Base-by-base conservation (phyloP, 2,113 vertebrate species). In the Seriola rivoliana region DNA sequence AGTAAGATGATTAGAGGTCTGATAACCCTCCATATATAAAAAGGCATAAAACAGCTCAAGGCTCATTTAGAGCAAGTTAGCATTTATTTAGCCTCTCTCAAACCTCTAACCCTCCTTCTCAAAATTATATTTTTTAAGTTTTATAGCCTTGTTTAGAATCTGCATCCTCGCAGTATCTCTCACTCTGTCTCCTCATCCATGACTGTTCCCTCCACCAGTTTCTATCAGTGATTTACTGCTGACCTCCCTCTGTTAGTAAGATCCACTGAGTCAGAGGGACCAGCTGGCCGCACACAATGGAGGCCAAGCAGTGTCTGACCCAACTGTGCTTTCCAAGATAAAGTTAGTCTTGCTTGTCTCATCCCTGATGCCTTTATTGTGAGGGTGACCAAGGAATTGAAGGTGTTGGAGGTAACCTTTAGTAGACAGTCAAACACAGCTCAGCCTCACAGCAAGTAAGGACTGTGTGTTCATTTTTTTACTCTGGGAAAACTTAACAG, bases 1-100 rank as follows among this genome's bases (percentile, higher is more conserved):
- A 65, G 84, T 94, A 93, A 93, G 90, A 80, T 92, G 90, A 93
- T 94, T 93, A 93, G 40, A 83, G 87, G 64, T 88, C 78, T 86
- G 84, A 91, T 90, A 82, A 82, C 62, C 85, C 68, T 75, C 63
- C 66, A 80, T 91, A 86, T 85, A 82, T 79, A 71, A 77, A 60
- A 71, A 55, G n/a, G 48, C 63, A 77, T 60, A 58, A 44, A 82
- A 81, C 11, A 8, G 25, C 48, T 0, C 48, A 84, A 54, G 55
- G 54, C 75, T 82, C 79, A 48, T 80, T 71, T 52, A 38, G 57
- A 82, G 79, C 71, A 67, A 76, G 48, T 71, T 64, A 79, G 16
- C 66, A 32, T 71, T 71, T 19, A 63, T 78, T 74, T 65, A 63
- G 21, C 34, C 29, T 67, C 58, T 68, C 6, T 0, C 9, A 70